phyloP scores from a whole-genome alignment of 1,140 invertebrate species.

The Chymomyza costata region DNA sequence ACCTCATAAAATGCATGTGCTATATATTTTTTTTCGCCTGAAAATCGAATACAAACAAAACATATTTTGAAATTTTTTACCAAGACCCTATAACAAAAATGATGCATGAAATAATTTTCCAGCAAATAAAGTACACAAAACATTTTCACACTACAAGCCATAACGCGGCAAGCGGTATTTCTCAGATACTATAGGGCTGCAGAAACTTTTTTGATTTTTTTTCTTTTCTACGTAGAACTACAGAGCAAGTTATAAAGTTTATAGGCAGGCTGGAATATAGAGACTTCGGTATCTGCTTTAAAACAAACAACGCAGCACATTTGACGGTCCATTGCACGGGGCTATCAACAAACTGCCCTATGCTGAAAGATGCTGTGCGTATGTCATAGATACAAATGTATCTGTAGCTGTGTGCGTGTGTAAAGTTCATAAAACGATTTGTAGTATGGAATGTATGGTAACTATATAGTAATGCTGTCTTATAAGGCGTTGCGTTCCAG shows the following conservation, averaged over 20 bases:
- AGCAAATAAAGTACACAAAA: conserved; percentile 41
- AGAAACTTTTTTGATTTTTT: too few relatives aligned
- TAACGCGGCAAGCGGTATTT: too few relatives aligned
- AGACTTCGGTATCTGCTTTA: too few relatives aligned
- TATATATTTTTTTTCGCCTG: conserved; percentile 6
- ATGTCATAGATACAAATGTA: too few relatives aligned
- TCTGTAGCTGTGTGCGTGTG: too few relatives aligned
- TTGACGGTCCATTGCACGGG: conserved; percentile 4
- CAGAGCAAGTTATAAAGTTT: conserved; percentile 24
- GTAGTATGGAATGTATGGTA: conserved; percentile 5
- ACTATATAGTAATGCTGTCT: too few relatives aligned
- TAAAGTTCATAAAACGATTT: conserved; percentile 37
- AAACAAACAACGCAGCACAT: conserved; percentile 15
- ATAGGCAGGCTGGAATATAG: too few relatives aligned
- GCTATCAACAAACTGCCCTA: neutral
- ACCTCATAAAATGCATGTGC: conserved; percentile 52
- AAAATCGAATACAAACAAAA: conserved; percentile 39
- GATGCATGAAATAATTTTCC: conserved; percentile 50
- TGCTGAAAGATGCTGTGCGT: too few relatives aligned
- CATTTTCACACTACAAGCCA: conserved; percentile 38
- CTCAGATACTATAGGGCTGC: too few relatives aligned
- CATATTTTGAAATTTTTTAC: conserved; percentile 51
- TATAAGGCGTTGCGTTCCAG: too few relatives aligned
- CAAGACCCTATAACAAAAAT: conserved; percentile 33
- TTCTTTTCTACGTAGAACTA: conserved; percentile 5